Conservation (phyloP, 2,888 invertebrate genomes). For the Orchesella flavescens region DNA sequence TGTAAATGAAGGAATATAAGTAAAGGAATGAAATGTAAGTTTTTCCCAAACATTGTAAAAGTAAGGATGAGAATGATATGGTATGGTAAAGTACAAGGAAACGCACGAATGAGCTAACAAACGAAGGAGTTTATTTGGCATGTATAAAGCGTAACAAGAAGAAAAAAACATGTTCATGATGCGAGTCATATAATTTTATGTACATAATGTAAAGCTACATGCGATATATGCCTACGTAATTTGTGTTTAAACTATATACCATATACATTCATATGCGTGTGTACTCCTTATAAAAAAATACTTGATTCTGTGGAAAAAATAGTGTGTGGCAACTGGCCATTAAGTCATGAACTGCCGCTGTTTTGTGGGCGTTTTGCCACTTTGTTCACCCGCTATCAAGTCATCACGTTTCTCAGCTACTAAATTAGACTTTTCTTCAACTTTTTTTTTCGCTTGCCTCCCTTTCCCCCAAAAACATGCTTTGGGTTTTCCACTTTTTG, state of each 20-base stretch:
- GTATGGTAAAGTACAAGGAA: slow-evolving; percentile 57
- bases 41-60: slow-evolving; percentile 41
- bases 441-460: slow-evolving; percentile 8
- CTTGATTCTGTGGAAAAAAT: slow-evolving; percentile 32
- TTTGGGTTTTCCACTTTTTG: not conserved
- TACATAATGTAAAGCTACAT: not conserved
- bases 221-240: slow-evolving; percentile 6
- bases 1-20: slow-evolving; percentile 9
- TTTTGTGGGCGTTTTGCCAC: slow-evolving; percentile 64
- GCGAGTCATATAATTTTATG: not conserved
- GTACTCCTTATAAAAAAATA: not conserved
- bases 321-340: slow-evolving; percentile 62
- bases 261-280: not conserved
- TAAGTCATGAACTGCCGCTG: slow-evolving; percentile 59
- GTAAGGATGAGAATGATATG: slow-evolving; percentile 17
- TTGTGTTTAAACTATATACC: too few relatives aligned
- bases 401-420: slow-evolving; percentile 54
- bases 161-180: slow-evolving; percentile 12
- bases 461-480: slow-evolving; percentile 6
- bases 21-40: not conserved
- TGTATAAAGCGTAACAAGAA: not conserved
- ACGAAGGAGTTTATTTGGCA: slow-evolving; percentile 11
- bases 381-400: slow-evolving; percentile 54
- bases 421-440: slow-evolving; percentile 9
- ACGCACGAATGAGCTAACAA: slow-evolving; percentile 60